Base-by-base conservation (phyloP, 1,140 invertebrate genomes). In the Scaptodrosophila lebanonensis region DNA sequence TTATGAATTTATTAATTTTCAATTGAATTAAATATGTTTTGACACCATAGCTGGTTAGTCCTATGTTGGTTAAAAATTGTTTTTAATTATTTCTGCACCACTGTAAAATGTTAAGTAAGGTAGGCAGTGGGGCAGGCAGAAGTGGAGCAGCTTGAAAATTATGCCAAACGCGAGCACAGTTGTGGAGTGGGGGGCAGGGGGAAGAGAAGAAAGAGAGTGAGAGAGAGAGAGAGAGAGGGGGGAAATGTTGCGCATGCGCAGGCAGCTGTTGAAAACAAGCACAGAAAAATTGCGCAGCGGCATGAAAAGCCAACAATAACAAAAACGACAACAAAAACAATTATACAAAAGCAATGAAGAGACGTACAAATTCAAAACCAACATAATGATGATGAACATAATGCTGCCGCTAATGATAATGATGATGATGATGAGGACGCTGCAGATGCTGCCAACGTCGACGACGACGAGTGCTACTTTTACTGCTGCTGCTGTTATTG, bases 401-500 rank as follows among this genome's bases (percentile, higher is more conserved):
- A n/a, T n/a, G n/a, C n/a, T n/a, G n/a, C n/a, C n/a, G n/a, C n/a
- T n/a, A n/a, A 25, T 48, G 62, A 30, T 47, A 40, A 58, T 40
- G 38, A 22, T 33, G 50, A 65, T 52, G 58, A 63, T 62, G 58
- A 64, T 50, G 29, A 57, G 32, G 22, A 50, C 36, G 39, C 29
- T 33, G 29, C 12, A 47, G 43, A 47, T 11, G 43, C n/a, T n/a
- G n/a, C n/a, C n/a, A 8, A 4, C 8, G 22, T 3, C 3, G 30
- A 54, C 50, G 66, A 39, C 25, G 27, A 12, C 9, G 40, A 64
- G 64, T 59, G 64, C 64, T 66, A 66, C 64, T 66, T 59, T 66
- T 66, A 59, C 64, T 66, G 66, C 57, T 32, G 43, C 13, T 20
- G 17, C 27, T 29, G 27, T 6, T 29, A 9, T 29, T 29, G 27